Base-by-base conservation (phyloP, 2,888 invertebrate genomes). In the Caenorhabditis sp. region DNA sequence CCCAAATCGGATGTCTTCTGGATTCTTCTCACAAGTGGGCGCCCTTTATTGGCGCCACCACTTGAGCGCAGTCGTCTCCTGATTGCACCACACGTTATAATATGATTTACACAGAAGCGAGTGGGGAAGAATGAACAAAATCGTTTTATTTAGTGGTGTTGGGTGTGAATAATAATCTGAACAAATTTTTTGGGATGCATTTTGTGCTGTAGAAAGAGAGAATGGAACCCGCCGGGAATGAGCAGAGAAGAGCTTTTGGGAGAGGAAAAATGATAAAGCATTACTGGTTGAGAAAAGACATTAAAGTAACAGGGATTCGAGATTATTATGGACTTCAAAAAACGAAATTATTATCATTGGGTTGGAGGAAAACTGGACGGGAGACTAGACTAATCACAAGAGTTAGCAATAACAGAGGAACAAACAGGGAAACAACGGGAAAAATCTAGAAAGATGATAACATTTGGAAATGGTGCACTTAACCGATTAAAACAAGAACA, bases 11-110 rank as follows among this genome's bases (percentile, higher is more conserved):
- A 2, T 10, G 59, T 47, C 61, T 73, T 38, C 61, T 61, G 61
- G 19, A 47, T 44, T 24, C 3, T 22, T 10, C 14, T 28, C 22
- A 69, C 68, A 61, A 76, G 76, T 76, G 76, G 75, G 41, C 76
- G 69, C 76, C 76, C 76, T 68, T 76, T 66, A 54, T 56, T 69
- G 61, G 76, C 76, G 76, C 76, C 76, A 76, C 76, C 76, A 76
- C 76, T 76, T 69, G 76, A 69, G 19, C 47, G n/a, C n/a, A n/a
- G n/a, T 47, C 47, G 19, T 19, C 47, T 19, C 47, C 74, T 64
- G 66, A 75, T 66, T 66, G 74, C 74, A 66, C 74, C 66, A 66
- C 28, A 41, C 28, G 10, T 24, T 47, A 44, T 75, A 76, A 76
- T 68, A 28, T 44, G 54, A 69, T 68, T 76, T 68, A 0, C n/a